These are phyloP conservation scores for Nycticryphes semicollaris DNA, from an alignment of 2,113 vertebrate species.

Conservation along the genomic window DNA sequence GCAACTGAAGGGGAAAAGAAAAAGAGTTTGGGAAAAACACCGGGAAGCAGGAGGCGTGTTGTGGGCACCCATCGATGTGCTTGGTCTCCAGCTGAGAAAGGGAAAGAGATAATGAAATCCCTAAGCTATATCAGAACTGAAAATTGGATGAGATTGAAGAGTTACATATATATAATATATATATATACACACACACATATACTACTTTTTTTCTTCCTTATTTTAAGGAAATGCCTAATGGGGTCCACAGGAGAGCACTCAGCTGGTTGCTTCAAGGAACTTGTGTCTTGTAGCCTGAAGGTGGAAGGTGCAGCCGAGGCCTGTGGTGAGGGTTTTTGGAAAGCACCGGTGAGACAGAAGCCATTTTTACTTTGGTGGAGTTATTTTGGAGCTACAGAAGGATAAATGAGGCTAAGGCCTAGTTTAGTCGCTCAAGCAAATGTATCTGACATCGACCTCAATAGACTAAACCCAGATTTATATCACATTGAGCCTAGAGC, in stretches of 20 bases:
- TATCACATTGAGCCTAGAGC: constrained; percentile 7
- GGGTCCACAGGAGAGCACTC: neutral
- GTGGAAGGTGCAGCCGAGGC: neutral
- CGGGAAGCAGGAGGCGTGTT: neutral
- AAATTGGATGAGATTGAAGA: neutral
- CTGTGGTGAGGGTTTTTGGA: neutral
- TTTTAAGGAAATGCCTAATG: neutral
- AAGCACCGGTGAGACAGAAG: neutral
- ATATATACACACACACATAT: no score
- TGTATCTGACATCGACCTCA: constrained; percentile 20
- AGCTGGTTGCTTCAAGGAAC: neutral
- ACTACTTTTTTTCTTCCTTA: neutral
- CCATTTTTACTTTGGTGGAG: neutral
- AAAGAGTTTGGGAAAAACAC: neutral
- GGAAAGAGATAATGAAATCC: neutral
- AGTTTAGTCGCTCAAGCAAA: constrained; percentile 38
- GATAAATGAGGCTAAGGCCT: constrained; percentile 1
- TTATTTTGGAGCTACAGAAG: neutral
- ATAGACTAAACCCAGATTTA: constrained; percentile 42
- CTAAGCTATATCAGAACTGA: neutral
- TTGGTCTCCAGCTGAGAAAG: neutral
- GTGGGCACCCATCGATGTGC: neutral
- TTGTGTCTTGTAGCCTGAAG: neutral
- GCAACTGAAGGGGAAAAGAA: neutral
- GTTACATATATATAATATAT: fast-evolving